Evolutionary conservation across 2,797 vertebrate genomes (phyloP), one percentile per base, ranked within the genome.

Genomic region (Falco cherrug): DNA sequence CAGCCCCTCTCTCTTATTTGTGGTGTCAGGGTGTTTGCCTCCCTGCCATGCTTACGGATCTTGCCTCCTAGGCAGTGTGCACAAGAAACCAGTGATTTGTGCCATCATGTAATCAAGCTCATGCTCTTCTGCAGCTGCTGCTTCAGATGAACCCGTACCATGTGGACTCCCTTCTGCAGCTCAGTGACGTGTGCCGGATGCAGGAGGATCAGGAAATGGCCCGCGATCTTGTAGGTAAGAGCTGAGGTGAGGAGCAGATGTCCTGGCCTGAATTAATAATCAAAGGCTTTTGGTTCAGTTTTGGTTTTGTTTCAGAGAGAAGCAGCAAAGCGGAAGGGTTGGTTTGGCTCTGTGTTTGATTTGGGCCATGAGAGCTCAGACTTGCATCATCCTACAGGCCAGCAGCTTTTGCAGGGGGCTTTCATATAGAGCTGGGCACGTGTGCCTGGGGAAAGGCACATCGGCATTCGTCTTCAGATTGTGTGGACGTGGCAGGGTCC

Each of bases 131-230:
- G 11, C 35, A 99, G 99, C 98, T 98, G 20, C 98, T 99, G 90
- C 98, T 99, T 31, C 99, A 99, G 97, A 98, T 99, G 37, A 99
- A 99, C 90, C 99, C 99, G 0, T 99, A 99, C 94, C 99, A 99
- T 17, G 99, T 99, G 4, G 99, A 99, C 97, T 99, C 99, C 0
- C 98, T 99, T 41, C 98, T 99, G 94, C 99, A 99, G 98, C 99
- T 99, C 35, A 99, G 99, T 1, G 99, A 99, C 2, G 99, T 99
- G 35, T 99, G 99, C 89, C 98, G 99, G 20, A 99, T 99, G 89
- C 99, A 99, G 95, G 99, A 99, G 85, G 99, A 99, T 87, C 99
- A 99, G 95, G 99, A 99, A 96, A 99, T 99, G 98, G 99, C 99
- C 54, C 98, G 99, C 33, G 99, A 99, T 92, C 98, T 99, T 16